Base-by-base conservation (phyloP, 2,888 invertebrate species). In the Tuta absoluta region DNA sequence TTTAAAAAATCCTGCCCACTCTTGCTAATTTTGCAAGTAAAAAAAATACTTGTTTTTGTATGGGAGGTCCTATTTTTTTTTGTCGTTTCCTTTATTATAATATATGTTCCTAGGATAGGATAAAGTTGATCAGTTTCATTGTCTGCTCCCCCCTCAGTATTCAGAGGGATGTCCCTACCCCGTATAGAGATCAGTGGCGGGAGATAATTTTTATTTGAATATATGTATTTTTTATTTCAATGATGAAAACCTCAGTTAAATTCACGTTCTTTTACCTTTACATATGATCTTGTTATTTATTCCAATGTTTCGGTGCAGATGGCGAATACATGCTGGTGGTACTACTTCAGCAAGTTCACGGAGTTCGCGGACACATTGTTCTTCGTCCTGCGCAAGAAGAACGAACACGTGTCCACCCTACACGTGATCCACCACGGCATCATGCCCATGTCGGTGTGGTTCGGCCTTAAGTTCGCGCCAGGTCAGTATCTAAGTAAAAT, bases 341-440 rank as follows among this genome's bases (percentile, higher is more conserved):
- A 98, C 89, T 98, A 97, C 92, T 95, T 98, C 89, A 97, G 98
- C 80, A 99, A 98, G 91, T 98, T 98, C 90, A 97, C 98, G 76
- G 98, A 99, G 90, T 97, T 98, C 88, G 95, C 98, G 82, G 98
- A 99, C 92, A 98, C 98, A 78, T 95, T 98, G 78, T 98, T 98
- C 94, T 98, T 98, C 92, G 96, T 98, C 75, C 90, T 98, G 85
- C 94, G 98, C 72, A 98, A 98, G 93, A 98, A 98, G 93, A 96
- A 95, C 85, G 95, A 96, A 88, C 98, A 98, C 85, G 96, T 98
- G 77, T 97, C 98, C 63, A 97, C 96, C 51, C 93, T 98, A 67
- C 98, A 98, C 91, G 98, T 98, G 69, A 97, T 98, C 80, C 98
- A 98, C 88, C 98, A 98, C 86, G 98, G 98, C 66, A 95, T 98